These are phyloP conservation scores for Anoura caudifer DNA, from an alignment of 2,113 vertebrate genomes.

Conservation along the genomic window DNA sequence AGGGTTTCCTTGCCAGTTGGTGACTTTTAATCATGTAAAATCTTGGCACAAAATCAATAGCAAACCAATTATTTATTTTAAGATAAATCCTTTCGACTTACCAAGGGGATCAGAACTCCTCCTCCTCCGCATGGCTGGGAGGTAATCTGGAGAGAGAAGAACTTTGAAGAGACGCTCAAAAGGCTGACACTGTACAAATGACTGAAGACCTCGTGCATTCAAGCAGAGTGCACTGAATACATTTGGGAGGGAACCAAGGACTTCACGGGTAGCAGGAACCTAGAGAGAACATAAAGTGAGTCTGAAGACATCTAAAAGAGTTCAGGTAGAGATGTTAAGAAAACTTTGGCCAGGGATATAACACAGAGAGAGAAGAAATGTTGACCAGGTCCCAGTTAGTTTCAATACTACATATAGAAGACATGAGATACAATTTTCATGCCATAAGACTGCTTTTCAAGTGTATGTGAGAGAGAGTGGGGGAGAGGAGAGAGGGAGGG, in stretches of 20 bases:
- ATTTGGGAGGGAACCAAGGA: slow-evolving; percentile 95
- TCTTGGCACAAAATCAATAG: background rate
- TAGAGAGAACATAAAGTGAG: slow-evolving; percentile 66
- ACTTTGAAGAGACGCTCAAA: slow-evolving; percentile 98
- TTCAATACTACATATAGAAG: background rate
- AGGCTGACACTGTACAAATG: slow-evolving; percentile 97
- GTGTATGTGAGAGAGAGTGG: background rate
- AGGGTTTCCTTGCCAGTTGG: background rate
- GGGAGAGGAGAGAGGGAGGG: background rate
- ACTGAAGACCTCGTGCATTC: slow-evolving; percentile 95
- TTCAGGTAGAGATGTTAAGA: background rate
- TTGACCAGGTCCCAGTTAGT: background rate
- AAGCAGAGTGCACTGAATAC: slow-evolving; percentile 97
- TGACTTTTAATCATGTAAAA: background rate
- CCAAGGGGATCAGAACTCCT: slow-evolving; percentile 96
- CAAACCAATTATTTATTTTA: background rate
- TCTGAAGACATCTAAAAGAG: background rate
- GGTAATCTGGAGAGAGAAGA: slow-evolving; percentile 95
- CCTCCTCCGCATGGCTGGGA: slow-evolving; percentile 94
- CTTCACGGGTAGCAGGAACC: slow-evolving; percentile 96
- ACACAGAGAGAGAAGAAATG: background rate
- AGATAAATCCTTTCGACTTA: slow-evolving; percentile 75
- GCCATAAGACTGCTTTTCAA: background rate
- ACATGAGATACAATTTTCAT: background rate
- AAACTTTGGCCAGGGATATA: background rate